Conservation (phyloP, 2,797 vertebrate genomes). For the Denticeps clupeoides region DNA sequence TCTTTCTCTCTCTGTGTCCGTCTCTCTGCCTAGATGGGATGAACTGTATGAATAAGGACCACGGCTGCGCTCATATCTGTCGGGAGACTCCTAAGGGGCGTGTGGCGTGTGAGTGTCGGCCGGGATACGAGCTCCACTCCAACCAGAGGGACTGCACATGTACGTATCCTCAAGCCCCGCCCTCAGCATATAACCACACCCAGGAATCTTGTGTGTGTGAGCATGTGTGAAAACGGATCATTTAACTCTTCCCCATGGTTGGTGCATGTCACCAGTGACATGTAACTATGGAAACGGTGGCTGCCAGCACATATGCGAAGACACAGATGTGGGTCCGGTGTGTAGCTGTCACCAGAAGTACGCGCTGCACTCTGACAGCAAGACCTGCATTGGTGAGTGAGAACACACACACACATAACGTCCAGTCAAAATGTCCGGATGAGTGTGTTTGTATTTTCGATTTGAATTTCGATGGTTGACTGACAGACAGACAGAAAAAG, state of each 20-base stretch:
- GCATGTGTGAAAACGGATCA: slow-evolving; percentile 3
- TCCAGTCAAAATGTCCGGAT: too few relatives aligned
- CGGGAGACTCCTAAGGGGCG: slow-evolving; percentile 93
- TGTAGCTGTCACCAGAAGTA: slow-evolving; percentile 98
- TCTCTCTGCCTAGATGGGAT: slow-evolving; percentile 52
- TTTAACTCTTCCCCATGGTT: slow-evolving; percentile 26
- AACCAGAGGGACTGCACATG: slow-evolving; percentile 96
- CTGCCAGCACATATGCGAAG: slow-evolving; percentile 93
- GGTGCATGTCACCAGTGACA: slow-evolving; percentile 69
- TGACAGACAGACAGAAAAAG: too few relatives aligned
- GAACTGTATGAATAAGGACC: slow-evolving; percentile 98
- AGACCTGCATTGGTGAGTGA: slow-evolving; percentile 94
- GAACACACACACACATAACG: neutral
- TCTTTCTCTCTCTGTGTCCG: slow-evolving; percentile 29
- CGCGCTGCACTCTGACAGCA: slow-evolving; percentile 85
- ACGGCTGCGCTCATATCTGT: slow-evolving; percentile 96
- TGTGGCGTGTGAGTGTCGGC: slow-evolving; percentile 92
- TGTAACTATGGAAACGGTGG: slow-evolving; percentile 99
- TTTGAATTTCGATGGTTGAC: neutral
- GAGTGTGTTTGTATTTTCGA: neutral
- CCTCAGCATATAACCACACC: neutral
- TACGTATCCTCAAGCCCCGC: slow-evolving; percentile 57
- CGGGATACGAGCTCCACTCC: slow-evolving; percentile 90
- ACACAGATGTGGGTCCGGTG: slow-evolving; percentile 82
- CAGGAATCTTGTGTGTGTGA: neutral